phyloP scores from a whole-genome alignment of 2,797 vertebrate species.

The Artibeus lituratus region DNA sequence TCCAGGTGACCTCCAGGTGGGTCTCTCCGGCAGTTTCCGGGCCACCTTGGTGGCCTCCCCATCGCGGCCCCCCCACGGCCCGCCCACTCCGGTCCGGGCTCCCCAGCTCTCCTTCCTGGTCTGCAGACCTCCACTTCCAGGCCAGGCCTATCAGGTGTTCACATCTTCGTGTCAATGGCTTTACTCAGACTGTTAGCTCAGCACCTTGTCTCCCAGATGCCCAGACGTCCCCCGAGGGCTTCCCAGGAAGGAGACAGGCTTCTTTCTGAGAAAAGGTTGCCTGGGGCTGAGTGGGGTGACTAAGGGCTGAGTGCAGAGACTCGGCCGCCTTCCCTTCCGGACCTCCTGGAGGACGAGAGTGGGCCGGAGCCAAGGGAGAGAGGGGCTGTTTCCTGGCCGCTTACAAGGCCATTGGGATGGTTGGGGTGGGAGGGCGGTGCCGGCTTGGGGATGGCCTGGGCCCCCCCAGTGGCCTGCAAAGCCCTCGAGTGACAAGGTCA shows the following conservation, averaged over 20 bases:
- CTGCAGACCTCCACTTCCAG: not conserved
- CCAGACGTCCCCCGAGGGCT: not conserved
- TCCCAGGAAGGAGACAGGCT: constrained; percentile 17
- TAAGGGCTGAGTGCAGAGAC: not conserved
- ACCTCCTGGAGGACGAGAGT: too few species aligned
- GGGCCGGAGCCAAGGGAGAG: rapidly evolving
- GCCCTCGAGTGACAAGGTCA: not conserved
- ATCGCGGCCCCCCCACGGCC: rapidly evolving
- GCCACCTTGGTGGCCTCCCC: not conserved
- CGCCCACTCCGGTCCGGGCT: not conserved
- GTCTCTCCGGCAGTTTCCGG: not conserved
- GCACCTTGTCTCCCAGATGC: not conserved
- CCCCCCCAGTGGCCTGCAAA: not conserved
- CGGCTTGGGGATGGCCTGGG: too few species aligned
- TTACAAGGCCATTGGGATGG: not conserved
- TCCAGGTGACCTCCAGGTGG: not conserved
- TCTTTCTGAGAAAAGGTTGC: not conserved
- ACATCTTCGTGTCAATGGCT: not conserved
- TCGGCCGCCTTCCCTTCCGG: not conserved
- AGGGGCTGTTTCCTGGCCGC: not conserved
- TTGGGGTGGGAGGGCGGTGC: rapidly evolving
- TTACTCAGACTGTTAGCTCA: constrained; percentile 34
- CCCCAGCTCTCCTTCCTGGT: not conserved
- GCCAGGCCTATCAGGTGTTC: not conserved
- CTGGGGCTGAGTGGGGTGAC: not conserved